Base-by-base conservation (phyloP, 2,113 vertebrate species). In the Oncorhynchus masou region DNA sequence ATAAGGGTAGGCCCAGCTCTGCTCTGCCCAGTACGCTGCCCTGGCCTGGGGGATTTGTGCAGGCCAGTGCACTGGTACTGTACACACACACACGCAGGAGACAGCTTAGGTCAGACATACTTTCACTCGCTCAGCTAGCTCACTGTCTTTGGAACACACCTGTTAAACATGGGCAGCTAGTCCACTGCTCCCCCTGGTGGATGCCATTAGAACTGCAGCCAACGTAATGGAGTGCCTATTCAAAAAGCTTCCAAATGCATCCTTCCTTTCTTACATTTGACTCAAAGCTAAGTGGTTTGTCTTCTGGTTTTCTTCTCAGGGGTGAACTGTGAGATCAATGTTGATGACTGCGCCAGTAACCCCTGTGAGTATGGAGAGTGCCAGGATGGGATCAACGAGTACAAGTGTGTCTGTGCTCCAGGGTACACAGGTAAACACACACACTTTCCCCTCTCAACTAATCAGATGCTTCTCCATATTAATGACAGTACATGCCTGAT, bases 291-390 rank as follows among this genome's bases (percentile, higher is more conserved):
- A 16, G 62, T 72, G 66, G 64, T 71, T 15, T 13, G 3, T 74
- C 5, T 68, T 79, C 13, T 70, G 34, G 81, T 49, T 83, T 19
- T 82, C 76, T 76, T 48, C 60, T 66, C 84, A 99, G 97, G 97
- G 13, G 74, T 92, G 73, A 97, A 98, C 84, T 99, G 97, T 91
- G 96, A 98, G 86, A 95, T 94, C 77, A 98, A 99, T 87, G 92
- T 95, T 39, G 93, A 99, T 39, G 97, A 99, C 84, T 99, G 97
- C 75, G 93, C 94, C 12, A 96, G 93, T 83, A 96, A 92, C 85
- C 97, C 96, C 0, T 99, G 97, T 84, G 75, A 94, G 73, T 91
- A 96, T 0, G 97, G 97, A 71, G 89, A 89, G 74, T 98, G 97
- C 74, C 88, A 95, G 22, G 97, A 99, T 48, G 96, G 96, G 31